These are phyloP conservation scores for Drosophila mettleri DNA, from an alignment of 2,888 invertebrate genomes.

Conservation along the genomic window DNA sequence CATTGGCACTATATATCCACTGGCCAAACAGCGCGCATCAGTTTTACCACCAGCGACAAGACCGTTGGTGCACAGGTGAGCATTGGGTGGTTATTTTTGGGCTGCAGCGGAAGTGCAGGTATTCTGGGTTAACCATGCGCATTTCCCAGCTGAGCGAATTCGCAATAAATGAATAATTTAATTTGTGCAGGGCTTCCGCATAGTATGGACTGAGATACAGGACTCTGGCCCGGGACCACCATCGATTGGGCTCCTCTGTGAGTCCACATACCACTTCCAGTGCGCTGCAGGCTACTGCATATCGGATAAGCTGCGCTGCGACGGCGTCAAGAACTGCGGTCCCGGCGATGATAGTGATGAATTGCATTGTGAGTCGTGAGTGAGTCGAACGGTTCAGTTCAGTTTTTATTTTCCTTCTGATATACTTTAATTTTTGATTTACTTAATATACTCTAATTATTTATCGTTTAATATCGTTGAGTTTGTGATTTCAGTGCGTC, in stretches of 20 bases:
- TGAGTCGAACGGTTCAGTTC: conserved; percentile 86
- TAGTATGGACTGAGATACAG: conserved; percentile 97
- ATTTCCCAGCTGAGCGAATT: neutral
- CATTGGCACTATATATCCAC: conserved; percentile 95
- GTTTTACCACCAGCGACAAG: conserved; percentile 97
- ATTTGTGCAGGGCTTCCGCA: conserved; percentile 91
- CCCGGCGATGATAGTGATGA: conserved; percentile 86
- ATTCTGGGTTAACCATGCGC: neutral
- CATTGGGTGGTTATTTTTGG: neutral
- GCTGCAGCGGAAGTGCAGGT: neutral
- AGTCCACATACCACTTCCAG: conserved; percentile 89
- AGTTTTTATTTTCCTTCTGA: conserved; percentile 82
- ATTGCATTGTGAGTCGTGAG: conserved; percentile 86
- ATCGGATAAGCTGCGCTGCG: conserved; percentile 90
- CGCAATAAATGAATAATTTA: neutral
- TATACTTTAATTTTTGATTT: conserved; percentile 44
- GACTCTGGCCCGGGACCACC: conserved; percentile 86
- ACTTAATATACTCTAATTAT: conserved; percentile 30
- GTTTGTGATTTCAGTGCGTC: conserved; percentile 61
- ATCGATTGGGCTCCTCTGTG: conserved; percentile 84
- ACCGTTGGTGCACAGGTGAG: conserved; percentile 92
- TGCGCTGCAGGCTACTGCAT: conserved; percentile 93
- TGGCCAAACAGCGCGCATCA: conserved; percentile 94
- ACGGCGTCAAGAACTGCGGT: conserved; percentile 92
- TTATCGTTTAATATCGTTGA: conserved; percentile 36